Base-by-base conservation (phyloP, 2,888 invertebrate species). In the Hyalella azteca region DNA sequence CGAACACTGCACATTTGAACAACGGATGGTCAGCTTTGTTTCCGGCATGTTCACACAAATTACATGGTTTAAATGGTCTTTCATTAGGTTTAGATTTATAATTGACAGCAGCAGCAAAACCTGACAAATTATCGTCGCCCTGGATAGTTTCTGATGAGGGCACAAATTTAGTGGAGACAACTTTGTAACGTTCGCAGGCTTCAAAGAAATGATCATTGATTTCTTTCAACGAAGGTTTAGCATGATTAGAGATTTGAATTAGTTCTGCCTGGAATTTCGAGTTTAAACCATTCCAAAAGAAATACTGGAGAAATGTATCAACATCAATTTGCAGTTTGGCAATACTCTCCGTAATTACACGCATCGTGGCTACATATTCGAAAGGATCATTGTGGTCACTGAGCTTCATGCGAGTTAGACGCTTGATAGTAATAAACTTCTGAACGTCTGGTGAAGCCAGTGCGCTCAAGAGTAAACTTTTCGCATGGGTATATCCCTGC, bases 161-260 rank as follows among this genome's bases (percentile, higher is more conserved):
- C n/a, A 22, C 15, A 41, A 9, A 11, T n/a, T 15, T 32, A 3
- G n/a, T 13, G 4, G 0, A 22, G 15, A 22, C 11, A 41, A 15
- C 29, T 32, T 2, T 73, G 45, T 73, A 73, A 13, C 39, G 9
- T 41, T 73, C 39, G 11, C 41, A 19, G 7, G 73, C 36, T 45
- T 73, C 22, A 32, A 73, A 73, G n/a, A 73, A 41, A 3, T 36
- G n/a, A 36, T 73, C 73, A 29, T 40, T 41, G 13, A 73, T 73
- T 73, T 36, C 36, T 2, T 4, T 15, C 9, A 73, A 29, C 3
- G 73, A 41, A 26, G 73, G 73, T 36, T 26, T 26, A 13, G 73
- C n/a, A 3, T 4, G n/a, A 36, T 73, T 73, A 7, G 73, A 36
- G 19, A 73, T 73, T 22, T 45, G 40, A 3, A 36, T 36, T 26